Evolutionary conservation across 2,113 vertebrate genomes (phyloP).

Genomic region (Ictidomys tridecemlineatus): DNA sequence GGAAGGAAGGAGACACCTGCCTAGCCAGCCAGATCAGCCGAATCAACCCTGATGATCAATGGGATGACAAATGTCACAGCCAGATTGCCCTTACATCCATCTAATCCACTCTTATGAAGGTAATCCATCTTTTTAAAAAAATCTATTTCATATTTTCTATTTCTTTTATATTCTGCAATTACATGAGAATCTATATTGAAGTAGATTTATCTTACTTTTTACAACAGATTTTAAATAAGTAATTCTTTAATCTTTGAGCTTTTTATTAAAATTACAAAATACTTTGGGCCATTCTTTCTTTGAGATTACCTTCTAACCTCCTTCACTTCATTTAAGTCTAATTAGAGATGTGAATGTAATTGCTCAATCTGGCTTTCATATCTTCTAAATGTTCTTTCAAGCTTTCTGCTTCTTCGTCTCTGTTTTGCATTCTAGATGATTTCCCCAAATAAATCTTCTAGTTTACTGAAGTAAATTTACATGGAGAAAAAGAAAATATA

Average conservation of each 20-base stretch:
- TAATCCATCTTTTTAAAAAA: background rate
- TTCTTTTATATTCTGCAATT: background rate
- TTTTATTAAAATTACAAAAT: background rate
- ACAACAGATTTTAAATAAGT: background rate
- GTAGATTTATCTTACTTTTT: conserved; percentile 19
- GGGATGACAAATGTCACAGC: too few relatives aligned
- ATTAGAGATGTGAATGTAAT: background rate
- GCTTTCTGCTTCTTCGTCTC: background rate
- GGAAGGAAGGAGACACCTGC: too few relatives aligned
- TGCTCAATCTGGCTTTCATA: background rate
- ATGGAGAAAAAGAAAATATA: too few relatives aligned
- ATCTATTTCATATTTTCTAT: background rate
- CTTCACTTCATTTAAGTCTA: background rate
- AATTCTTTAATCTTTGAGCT: background rate
- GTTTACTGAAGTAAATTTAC: background rate
- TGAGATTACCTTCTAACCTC: background rate
- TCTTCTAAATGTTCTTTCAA: background rate
- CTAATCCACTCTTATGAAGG: background rate
- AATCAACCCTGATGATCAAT: too few relatives aligned
- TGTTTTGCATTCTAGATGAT: background rate
- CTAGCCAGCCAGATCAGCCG: too few relatives aligned
- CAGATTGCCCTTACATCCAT: too few relatives aligned
- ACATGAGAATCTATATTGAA: background rate
- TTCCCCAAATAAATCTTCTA: background rate
- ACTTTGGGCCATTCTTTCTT: background rate